Evolutionary conservation across 2,888 invertebrate species (phyloP).

Genomic region (Molanna angustata): DNA sequence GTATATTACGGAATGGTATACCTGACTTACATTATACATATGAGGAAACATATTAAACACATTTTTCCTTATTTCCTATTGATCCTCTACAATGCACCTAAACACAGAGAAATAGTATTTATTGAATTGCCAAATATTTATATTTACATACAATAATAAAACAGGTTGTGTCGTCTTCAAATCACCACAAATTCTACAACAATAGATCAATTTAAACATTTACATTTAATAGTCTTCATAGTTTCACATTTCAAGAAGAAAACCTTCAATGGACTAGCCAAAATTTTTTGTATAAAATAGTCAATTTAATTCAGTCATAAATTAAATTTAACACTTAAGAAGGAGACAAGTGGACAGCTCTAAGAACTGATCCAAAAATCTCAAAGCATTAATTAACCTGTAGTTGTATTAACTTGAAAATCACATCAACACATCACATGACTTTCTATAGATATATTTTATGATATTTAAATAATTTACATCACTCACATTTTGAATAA

Average conservation of each 20-base stretch:
- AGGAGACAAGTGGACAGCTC: neutral
- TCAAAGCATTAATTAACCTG: too few relatives aligned
- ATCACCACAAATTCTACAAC: slow-evolving; percentile 22
- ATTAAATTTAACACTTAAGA: slow-evolving; percentile 18
- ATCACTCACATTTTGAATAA: too few relatives aligned
- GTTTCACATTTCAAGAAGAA: slow-evolving; percentile 16
- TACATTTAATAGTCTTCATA: slow-evolving; percentile 22
- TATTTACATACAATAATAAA: slow-evolving; percentile 21
- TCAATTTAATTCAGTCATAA: slow-evolving; percentile 27
- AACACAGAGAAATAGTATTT: slow-evolving; percentile 15
- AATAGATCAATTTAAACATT: slow-evolving; percentile 13
- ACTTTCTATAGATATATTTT: too few relatives aligned
- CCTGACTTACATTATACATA: neutral
- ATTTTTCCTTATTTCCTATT: slow-evolving; percentile 6
- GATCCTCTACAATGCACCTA: slow-evolving; percentile 20
- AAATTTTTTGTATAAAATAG: slow-evolving; percentile 27
- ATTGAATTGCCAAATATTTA: slow-evolving; percentile 15
- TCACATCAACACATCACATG: too few relatives aligned
- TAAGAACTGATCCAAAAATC: neutral
- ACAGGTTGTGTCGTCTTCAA: slow-evolving; percentile 16
- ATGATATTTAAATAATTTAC: too few relatives aligned
- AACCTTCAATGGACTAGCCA: slow-evolving; percentile 21
- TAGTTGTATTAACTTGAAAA: too few relatives aligned
- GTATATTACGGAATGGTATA: neutral
- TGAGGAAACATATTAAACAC: slow-evolving; percentile 9